phyloP scores from a whole-genome alignment of 2,888 invertebrate genomes.

The Drosophila meridiana region DNA sequence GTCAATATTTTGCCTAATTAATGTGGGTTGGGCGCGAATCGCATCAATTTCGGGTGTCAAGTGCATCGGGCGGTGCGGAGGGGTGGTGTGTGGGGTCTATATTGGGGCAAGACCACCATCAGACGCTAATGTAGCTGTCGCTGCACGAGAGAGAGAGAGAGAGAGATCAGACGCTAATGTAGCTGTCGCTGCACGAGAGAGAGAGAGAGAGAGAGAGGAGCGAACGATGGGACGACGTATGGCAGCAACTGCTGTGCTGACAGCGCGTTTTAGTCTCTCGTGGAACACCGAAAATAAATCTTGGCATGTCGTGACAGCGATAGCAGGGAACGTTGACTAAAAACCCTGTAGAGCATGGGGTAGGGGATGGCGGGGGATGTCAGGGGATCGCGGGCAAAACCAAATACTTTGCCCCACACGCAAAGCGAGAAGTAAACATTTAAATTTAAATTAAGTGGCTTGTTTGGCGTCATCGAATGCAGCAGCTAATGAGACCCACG shows the following conservation, averaged over 20 bases:
- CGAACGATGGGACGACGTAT: constrained; percentile 55
- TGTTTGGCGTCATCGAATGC: constrained; percentile 77
- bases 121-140: constrained; percentile 65
- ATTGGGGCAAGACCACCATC: constrained; percentile 62
- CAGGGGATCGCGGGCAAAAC: constrained; percentile 45
- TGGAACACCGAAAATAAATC: constrained; percentile 79
- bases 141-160: background rate
- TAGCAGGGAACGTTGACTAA: constrained; percentile 6
- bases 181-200: constrained; percentile 48
- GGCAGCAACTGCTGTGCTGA: constrained; percentile 76
- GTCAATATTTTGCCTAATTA: constrained; percentile 79
- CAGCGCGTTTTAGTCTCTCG: constrained; percentile 73
- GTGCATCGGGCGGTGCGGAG: constrained; percentile 57
- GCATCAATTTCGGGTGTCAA: constrained; percentile 79
- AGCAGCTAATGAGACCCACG: constrained; percentile 72
- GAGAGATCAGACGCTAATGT: too few relatives aligned
- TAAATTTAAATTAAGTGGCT: constrained; percentile 81
- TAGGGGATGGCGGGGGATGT: background rate
- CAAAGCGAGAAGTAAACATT: constrained; percentile 79
- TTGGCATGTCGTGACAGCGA: constrained; percentile 66
- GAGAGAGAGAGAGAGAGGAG: constrained; percentile 2
- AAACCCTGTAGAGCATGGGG: background rate
- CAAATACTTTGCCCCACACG: constrained; percentile 79
- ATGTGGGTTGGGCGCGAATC: constrained; percentile 60
- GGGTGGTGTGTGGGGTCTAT: constrained; percentile 10